phyloP scores from a whole-genome alignment of 1,140 invertebrate genomes.

The Drosophila nigromelanica region DNA sequence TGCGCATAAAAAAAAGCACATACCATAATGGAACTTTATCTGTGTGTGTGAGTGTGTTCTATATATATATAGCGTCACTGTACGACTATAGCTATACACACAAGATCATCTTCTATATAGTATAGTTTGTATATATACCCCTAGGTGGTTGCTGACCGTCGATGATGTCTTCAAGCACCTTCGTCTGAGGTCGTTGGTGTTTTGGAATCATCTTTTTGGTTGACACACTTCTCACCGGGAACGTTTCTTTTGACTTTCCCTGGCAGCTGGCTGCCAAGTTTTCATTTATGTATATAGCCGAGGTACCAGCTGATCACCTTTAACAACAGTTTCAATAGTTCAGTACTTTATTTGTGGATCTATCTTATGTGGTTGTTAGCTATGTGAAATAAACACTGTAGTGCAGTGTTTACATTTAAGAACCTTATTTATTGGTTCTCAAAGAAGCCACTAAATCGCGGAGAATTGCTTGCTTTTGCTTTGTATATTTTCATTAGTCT shows the following conservation, averaged over 20 bases:
- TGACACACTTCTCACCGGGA: constrained; percentile 28
- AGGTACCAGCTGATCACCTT: neutral
- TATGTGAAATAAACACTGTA: neutral
- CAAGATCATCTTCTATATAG: constrained; percentile 8
- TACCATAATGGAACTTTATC: constrained; percentile 69
- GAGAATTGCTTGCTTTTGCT: too few species aligned
- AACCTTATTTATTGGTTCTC: too few species aligned
- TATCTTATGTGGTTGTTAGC: neutral
- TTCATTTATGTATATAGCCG: constrained; percentile 21
- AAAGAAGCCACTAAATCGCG: too few species aligned
- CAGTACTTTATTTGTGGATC: too few species aligned
- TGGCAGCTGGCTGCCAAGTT: constrained; percentile 19
- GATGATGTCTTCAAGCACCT: constrained; percentile 61
- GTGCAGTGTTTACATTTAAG: neutral
- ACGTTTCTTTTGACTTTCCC: constrained; percentile 14
- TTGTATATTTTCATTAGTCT: too few species aligned
- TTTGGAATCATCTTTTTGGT: constrained; percentile 45
- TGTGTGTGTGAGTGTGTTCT: constrained; percentile 1
- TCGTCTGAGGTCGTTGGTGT: constrained; percentile 66
- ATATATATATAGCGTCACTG: constrained; percentile 23
- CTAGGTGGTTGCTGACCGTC: constrained; percentile 19
- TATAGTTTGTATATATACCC: constrained; percentile 21
- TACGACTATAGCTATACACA: constrained; percentile 26
- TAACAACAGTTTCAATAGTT: too few species aligned
- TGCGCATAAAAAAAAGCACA: constrained; percentile 74